Evolutionary conservation across 2,888 invertebrate genomes (phyloP).

Genomic region (Diaprepes abbreviatus): DNA sequence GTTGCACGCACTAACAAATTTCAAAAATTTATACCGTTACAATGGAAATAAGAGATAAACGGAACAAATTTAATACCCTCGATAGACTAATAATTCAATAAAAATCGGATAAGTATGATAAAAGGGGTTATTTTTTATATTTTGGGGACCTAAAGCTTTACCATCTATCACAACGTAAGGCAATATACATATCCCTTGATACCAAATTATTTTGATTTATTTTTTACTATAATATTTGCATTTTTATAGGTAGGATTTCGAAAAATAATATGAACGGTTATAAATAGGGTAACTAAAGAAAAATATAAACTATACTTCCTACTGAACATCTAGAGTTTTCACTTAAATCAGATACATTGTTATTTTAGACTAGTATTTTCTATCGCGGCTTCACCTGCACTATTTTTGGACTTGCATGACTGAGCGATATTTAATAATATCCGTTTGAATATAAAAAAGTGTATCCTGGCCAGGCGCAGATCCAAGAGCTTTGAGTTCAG

Average conservation of each 20-base stretch:
- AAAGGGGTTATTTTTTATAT: conserved; percentile 8
- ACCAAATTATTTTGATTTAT: conserved; percentile 23
- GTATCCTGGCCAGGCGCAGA: too few species aligned
- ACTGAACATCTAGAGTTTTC: too few species aligned
- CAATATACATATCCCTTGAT: conserved; percentile 3
- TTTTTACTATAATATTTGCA: background rate
- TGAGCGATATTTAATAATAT: too few species aligned
- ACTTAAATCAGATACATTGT: too few species aligned
- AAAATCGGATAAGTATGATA: conserved; percentile 4
- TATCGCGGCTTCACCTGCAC: too few species aligned
- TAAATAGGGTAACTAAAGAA: too few species aligned
- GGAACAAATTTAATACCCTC: background rate
- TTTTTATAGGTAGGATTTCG: background rate
- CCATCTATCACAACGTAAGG: background rate
- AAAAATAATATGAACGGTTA: background rate
- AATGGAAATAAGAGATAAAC: background rate
- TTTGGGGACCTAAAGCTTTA: background rate
- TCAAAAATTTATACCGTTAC: background rate
- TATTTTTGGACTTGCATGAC: too few species aligned
- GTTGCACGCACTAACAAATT: background rate
- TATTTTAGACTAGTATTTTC: too few species aligned
- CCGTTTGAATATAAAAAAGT: too few species aligned
- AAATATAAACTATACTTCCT: too few species aligned
- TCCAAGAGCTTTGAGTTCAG: too few species aligned
- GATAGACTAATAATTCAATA: conserved; percentile 5